Evolutionary conservation across 2,888 invertebrate genomes (phyloP), one percentile per base, ranked within the genome.

Genomic region (Lydus trimaculatus): DNA sequence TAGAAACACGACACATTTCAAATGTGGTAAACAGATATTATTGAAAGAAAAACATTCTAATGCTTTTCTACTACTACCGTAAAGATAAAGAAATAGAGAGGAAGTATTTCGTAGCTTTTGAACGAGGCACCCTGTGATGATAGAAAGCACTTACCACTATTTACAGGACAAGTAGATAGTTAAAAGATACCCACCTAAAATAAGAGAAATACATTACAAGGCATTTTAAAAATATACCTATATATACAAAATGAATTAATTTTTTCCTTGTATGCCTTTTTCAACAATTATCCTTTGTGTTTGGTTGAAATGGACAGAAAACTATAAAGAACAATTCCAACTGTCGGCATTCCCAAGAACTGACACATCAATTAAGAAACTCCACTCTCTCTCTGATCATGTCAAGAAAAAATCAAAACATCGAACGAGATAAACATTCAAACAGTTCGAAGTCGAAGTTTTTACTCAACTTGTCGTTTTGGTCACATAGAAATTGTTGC

Each of bases 351-450:
- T 82, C 80, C 81, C 81, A 76, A 79, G 81, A 82, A 82, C 81
- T 82, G 80, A 82, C 82, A 81, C 82, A 81, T 82, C 81, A 82
- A 82, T 82, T 81, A 81, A 81, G 78, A 36, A 72, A 72, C 61
- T 56, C 31, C 15, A 78, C 74, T 69, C 13, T 36, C n/a, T 17
- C 43, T 17, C n/a, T 13, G 43, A 17, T n/a, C 43, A 80, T 78
- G 80, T 79, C 80, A 75, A 28, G 79, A 82, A 82, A 81, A 82
- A 81, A 81, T 81, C 81, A 81, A 81, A 82, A 82, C 81, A 81
- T 80, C 79, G 77, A 67, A 77, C 81, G 71, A 56, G 56, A 79
- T 81, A 79, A 80, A 80, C 80, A 78, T 79, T 80, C 78, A 80
- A 56, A 78, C 75, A 74, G 78, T 79, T 80, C 78, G 78, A 79